phyloP scores from a whole-genome alignment of 2,797 vertebrate genomes.

The Micromesistius poutassou region DNA sequence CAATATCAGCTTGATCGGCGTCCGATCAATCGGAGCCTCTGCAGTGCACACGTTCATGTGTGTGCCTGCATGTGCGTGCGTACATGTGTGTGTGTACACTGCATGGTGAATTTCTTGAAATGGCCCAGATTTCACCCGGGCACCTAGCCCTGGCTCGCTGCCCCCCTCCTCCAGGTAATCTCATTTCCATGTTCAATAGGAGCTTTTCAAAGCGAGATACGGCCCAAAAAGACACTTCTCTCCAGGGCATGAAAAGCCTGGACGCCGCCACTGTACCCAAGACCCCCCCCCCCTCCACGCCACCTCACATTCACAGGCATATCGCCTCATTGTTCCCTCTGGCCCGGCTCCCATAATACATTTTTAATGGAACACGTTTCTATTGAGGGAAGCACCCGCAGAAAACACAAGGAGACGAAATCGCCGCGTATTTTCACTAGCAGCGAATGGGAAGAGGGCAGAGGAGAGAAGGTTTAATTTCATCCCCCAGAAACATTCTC shows the following conservation, averaged over 20 bases:
- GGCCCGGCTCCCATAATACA: conserved; percentile 35
- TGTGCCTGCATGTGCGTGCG: conserved; percentile 11
- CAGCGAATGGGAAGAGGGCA: conserved; percentile 40
- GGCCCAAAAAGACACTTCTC: conserved; percentile 47
- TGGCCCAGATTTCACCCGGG: conserved; percentile 23
- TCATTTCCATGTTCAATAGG: conserved; percentile 56
- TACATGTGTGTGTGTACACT: conserved; percentile 17
- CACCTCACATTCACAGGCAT: conserved; percentile 69
- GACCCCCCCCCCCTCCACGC: conserved; percentile 18
- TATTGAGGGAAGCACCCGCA: conserved; percentile 18
- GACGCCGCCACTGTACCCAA: background rate
- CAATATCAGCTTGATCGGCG: too few species aligned
- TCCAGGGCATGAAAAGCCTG: conserved; percentile 21
- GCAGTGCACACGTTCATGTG: too few species aligned
- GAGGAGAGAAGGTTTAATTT: conserved; percentile 48
- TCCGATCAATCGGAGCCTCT: too few species aligned
- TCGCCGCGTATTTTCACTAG: conserved; percentile 49
- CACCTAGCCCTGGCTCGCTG: conserved; percentile 44
- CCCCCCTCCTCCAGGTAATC: conserved; percentile 33
- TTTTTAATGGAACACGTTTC: conserved; percentile 66
- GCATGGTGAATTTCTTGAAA: background rate
- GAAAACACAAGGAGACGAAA: conserved; percentile 44
- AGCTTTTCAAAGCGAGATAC: conserved; percentile 45
- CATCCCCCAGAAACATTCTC: conserved; percentile 49
- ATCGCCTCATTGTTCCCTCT: conserved; percentile 60